These are phyloP conservation scores for Mastacembelus armatus DNA, from an alignment of 2,797 vertebrate species.

Conservation along the genomic window DNA sequence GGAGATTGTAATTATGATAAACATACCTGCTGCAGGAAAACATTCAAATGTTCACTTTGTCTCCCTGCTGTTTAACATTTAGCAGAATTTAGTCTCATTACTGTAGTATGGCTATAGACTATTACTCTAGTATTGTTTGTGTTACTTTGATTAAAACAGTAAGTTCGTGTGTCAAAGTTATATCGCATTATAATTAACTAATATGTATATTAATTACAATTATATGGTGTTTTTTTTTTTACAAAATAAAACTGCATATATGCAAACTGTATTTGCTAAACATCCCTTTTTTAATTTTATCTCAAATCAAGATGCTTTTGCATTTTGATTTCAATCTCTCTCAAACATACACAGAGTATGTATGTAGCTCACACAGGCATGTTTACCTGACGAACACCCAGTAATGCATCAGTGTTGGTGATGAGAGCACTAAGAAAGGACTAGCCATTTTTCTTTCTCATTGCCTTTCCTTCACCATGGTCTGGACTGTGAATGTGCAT, in stretches of 20 bases:
- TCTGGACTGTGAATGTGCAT: slow-evolving; percentile 55
- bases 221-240: too few species aligned
- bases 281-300: too few species aligned
- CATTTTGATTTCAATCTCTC: too few species aligned
- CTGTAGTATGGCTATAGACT: not conserved
- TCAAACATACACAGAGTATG: slow-evolving; percentile 16
- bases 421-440: slow-evolving; percentile 49
- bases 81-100: too few species aligned
- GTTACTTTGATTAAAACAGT: not conserved
- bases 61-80: too few species aligned
- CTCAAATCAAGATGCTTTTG: too few species aligned
- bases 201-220: too few species aligned
- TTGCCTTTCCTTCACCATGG: slow-evolving; percentile 18
- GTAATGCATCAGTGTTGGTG: slow-evolving; percentile 43
- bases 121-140: not conserved
- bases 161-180: not conserved
- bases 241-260: not conserved
- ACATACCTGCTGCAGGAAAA: too few species aligned
- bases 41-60: too few species aligned
- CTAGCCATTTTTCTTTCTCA: slow-evolving; percentile 48
- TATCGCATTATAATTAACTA: too few species aligned
- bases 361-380: slow-evolving; percentile 18
- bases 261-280: not conserved
- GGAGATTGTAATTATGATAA: too few species aligned
- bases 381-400: slow-evolving; percentile 28